phyloP scores from a whole-genome alignment of 1,140 invertebrate species.

The Drosophila quadrilineata region DNA sequence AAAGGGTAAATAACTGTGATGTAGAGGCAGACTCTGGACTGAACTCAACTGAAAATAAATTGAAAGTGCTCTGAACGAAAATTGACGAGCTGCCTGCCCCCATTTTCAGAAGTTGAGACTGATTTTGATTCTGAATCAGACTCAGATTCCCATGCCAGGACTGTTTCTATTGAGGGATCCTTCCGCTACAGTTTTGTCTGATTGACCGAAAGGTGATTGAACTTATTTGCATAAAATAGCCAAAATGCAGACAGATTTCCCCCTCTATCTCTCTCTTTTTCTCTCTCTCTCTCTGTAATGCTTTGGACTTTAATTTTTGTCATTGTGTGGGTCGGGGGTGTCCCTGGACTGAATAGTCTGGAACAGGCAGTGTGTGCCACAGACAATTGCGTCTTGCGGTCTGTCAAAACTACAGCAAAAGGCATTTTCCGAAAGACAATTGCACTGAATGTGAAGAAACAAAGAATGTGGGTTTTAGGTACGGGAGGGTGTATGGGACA shows the following conservation, averaged over 20 bases:
- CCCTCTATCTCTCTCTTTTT: conserved; percentile 14
- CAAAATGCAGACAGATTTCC: conserved; percentile 32
- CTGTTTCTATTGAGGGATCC: conserved; percentile 10
- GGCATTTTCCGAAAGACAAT: conserved; percentile 49
- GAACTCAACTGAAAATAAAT: conserved; percentile 74
- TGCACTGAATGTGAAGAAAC: conserved; percentile 20
- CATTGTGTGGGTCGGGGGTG: neutral
- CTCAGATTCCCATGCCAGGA: neutral
- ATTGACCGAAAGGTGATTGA: conserved; percentile 66
- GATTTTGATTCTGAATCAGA: too few relatives aligned
- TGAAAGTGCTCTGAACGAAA: conserved; percentile 68
- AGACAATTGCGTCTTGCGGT: conserved; percentile 55
- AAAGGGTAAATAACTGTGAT: conserved; percentile 65
- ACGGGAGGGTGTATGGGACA: too few relatives aligned
- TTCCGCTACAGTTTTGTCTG: conserved; percentile 46
- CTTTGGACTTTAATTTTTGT: conserved; percentile 43
- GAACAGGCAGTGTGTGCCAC: conserved; percentile 5
- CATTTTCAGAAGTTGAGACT: neutral
- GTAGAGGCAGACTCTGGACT: conserved; percentile 7
- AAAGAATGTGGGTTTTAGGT: too few relatives aligned
- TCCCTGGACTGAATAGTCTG: neutral
- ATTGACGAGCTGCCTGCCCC: conserved; percentile 57
- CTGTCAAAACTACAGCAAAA: conserved; percentile 47
- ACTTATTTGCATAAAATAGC: conserved; percentile 69
- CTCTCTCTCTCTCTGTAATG: conserved; percentile 17